Evolutionary conservation across 2,888 invertebrate genomes (phyloP), one percentile per base, ranked within the genome.

Genomic region (Bibio marci): DNA sequence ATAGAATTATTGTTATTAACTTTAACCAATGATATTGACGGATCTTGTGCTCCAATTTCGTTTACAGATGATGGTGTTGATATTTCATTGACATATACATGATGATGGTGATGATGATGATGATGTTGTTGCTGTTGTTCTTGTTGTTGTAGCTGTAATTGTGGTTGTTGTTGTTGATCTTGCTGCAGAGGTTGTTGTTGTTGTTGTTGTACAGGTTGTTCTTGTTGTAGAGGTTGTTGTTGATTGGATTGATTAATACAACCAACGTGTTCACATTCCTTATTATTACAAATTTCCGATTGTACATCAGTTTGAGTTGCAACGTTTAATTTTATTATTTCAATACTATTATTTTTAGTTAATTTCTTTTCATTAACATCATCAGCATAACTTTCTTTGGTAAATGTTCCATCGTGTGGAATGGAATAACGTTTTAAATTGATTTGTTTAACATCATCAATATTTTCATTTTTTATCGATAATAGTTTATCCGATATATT

Each of bases 241-340:
- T 13, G n/a, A 14, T 30, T 13, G 6, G 3, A 3, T 14, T 13
- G 7, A 30, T 13, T 30, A 3, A 14, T 30, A 28, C n/a, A 12
- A 28, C 3, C 28, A n/a, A n/a, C n/a, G n/a, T n/a, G n/a, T n/a
- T n/a, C n/a, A n/a, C n/a, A n/a, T n/a, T n/a, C n/a, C n/a, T n/a
- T n/a, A n/a, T n/a, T n/a, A n/a, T 60, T 60, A 40, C 60, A 60
- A 45, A 60, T 60, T 41, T 60, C n/a, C n/a, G n/a, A n/a, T n/a
- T n/a, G n/a, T n/a, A n/a, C n/a, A 37, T 61, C 61, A 0, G 60
- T 60, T 45, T 61, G 61, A 0, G 61, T 60, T 31, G 55, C 55
- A 12, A 53, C 58, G 48, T 22, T 22, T 22, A 22, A 22, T 22
- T 22, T 22, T 6, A 22, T 22, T 6, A 22, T 22, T 8, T 4